Conservation (phyloP, 2,888 invertebrate species). For the Amblyteles armatorius region DNA sequence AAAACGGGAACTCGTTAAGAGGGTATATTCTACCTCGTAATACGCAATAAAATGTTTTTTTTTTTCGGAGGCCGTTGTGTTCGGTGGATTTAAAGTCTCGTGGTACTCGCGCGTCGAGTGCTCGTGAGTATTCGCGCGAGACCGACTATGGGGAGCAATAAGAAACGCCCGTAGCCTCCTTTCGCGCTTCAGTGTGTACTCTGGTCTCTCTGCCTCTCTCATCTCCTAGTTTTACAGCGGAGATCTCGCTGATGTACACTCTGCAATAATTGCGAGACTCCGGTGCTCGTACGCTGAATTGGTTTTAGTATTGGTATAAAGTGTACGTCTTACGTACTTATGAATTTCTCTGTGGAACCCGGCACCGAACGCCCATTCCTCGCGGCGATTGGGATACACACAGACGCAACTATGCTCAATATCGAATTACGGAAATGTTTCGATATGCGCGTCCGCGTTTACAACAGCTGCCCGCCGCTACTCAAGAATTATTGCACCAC, state of each 20-base stretch:
- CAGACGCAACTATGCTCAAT: slow-evolving; percentile 53
- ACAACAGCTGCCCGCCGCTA: slow-evolving; percentile 33
- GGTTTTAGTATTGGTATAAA: slow-evolving; percentile 6
- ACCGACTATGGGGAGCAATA: slow-evolving; percentile 31
- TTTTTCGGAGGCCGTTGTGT: neutral
- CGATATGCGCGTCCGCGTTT: slow-evolving; percentile 53
- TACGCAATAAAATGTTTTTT: slow-evolving; percentile 34
- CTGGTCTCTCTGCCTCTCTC: neutral
- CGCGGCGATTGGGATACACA: slow-evolving; percentile 21
- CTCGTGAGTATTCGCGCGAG: slow-evolving; percentile 8
- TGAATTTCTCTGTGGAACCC: slow-evolving; percentile 2
- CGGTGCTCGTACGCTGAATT: slow-evolving; percentile 12
- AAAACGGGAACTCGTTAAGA: slow-evolving; percentile 23
- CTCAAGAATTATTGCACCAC: slow-evolving; percentile 56
- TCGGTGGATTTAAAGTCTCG: neutral
- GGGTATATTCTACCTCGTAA: neutral
- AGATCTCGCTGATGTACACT: slow-evolving; percentile 10
- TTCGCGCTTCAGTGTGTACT: slow-evolving; percentile 46
- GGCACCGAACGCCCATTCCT: slow-evolving; percentile 21
- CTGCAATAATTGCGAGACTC: slow-evolving; percentile 41
- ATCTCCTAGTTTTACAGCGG: neutral
- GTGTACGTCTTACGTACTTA: slow-evolving; percentile 9
- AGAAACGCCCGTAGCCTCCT: slow-evolving; percentile 60
- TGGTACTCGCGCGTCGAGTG: slow-evolving; percentile 14
- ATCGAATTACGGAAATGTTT: slow-evolving; percentile 68